Conservation (phyloP, 2,888 invertebrate genomes). For the Aethes cnicana region DNA sequence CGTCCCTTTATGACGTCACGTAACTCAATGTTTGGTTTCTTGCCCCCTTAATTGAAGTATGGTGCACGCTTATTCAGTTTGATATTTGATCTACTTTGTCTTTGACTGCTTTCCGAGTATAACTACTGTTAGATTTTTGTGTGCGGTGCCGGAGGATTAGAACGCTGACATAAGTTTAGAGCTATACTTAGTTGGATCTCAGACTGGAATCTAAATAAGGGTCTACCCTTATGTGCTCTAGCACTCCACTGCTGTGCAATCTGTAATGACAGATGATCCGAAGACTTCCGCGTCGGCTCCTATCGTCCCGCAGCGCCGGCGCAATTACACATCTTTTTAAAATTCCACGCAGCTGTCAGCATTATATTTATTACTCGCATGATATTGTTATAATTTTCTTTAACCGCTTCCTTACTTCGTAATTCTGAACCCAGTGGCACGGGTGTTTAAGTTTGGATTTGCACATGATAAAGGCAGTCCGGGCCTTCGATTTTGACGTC, state of each 20-base stretch:
- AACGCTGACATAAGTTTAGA: slow-evolving; percentile 1
- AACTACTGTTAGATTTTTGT: no score
- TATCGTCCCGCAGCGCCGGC: slow-evolving; percentile 40
- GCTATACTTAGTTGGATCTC: no score
- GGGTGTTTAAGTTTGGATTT: neutral
- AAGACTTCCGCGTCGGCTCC: neutral
- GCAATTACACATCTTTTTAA: slow-evolving; percentile 51
- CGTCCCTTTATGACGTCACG: slow-evolving; percentile 67
- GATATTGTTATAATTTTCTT: slow-evolving; percentile 69
- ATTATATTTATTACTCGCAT: slow-evolving; percentile 67
- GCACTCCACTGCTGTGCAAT: slow-evolving; percentile 23
- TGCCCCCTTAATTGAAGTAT: slow-evolving; percentile 54
- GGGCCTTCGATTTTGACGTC: neutral
- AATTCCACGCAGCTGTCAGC: slow-evolving; percentile 59
- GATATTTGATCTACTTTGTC: slow-evolving; percentile 45
- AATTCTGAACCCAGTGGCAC: neutral
- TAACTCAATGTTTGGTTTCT: slow-evolving; percentile 48
- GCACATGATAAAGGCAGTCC: neutral
- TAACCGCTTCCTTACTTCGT: neutral
- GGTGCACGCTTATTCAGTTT: slow-evolving; percentile 49
- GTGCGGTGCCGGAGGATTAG: slow-evolving; percentile 18
- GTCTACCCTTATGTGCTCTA: no score
- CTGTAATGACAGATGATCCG: slow-evolving; percentile 20
- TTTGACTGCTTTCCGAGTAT: slow-evolving; percentile 31
- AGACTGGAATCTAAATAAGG: no score